Evolutionary conservation across 23 tunicate genomes (phyloP), one percentile per base, ranked within the genome.

Genomic region (Phallusia fumigata): DNA sequence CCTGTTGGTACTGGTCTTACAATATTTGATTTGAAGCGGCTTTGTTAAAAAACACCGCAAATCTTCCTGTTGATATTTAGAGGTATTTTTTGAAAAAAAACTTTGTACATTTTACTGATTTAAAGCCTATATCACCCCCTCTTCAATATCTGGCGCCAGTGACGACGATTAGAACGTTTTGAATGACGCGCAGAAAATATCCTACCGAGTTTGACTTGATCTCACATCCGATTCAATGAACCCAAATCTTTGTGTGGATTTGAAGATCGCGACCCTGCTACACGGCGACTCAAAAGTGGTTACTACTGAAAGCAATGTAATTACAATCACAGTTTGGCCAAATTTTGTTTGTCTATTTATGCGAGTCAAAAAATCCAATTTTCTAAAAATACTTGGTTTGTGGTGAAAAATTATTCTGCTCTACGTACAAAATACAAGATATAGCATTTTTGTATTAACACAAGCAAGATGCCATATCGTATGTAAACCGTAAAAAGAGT

Each of bases 181-280:
- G 47, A 40, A 40, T 40, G 47, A 40, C 47, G 47, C 47, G 47
- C 8, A 40, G 28, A 58, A 58, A 58, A 58, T 24, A 58, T 58
- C 69, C 69, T 58, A 24, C 69, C 16, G 69, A 22, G 69, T 21
- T 24, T 58, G 69, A 58, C 69, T 58, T 58, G 69, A 58, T 58
- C 69, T 24, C 69, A 13, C 69, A 58, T 58, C 69, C 69, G 69
- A 58, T 58, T 21, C 26, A 58, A 40, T 40, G 47, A 58, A 22
- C 69, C 69, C 26, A 24, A 58, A 58, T 58, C 26, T 24, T 22
- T 21, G 28, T 58, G 69, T 58, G 69, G 69, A 13, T 16, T 58
- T 2, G 16, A 40, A 40, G 47, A 40, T 40, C 47, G 8, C 47
- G 10, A 40, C 15, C 28, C 16, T 8, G 69, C 2, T 24, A 58